Base-by-base conservation (phyloP, 1,140 invertebrate species). In the Scaptomyza graminum region DNA sequence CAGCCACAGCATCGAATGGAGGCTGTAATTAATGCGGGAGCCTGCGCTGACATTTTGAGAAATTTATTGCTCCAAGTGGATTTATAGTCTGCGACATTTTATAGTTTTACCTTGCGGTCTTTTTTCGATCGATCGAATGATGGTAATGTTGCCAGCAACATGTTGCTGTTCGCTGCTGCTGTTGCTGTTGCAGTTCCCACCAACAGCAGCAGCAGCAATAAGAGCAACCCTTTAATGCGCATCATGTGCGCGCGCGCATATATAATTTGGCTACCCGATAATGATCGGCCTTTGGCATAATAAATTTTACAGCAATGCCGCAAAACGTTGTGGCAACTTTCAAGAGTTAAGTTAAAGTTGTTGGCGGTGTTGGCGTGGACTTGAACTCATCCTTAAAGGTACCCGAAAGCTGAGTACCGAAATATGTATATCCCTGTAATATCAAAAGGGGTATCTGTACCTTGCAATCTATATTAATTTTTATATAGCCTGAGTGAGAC, bases 271-370 rank as follows among this genome's bases (percentile, higher is more conserved):
- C 83, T 88, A 88, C 83, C 87, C 87, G 87, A 90, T 90, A 90
- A 90, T 90, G 87, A 90, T 90, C 87, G 87, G 82, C 87, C 87
- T 90, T 90, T 87, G 87, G 87, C 87, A 90, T 90, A 90, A 88
- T 89, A 87, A 87, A 87, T 87, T 88, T 34, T 68, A 83, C 83
- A 84, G 72, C 74, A 83, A 64, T 76, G 67, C 66, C 72, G 76
- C 66, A 81, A 77, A 80, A 68, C 60, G 74, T 66, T 70, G 44
- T n/a, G 67, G 68, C 64, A 70, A 88, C 79, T 85, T 85, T 85
- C 79, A 63, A 69, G 66, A 61, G 3, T n/a, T n/a, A 41, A 41
- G 37, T n/a, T 68, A 7, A 52, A 52, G 62, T 65, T 69, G 44
- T 62, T 59, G 71, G 43, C 59, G 64, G 49, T 67, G 56, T 52